phyloP scores from a whole-genome alignment of 2,113 vertebrate species.

The Vimba vimba region DNA sequence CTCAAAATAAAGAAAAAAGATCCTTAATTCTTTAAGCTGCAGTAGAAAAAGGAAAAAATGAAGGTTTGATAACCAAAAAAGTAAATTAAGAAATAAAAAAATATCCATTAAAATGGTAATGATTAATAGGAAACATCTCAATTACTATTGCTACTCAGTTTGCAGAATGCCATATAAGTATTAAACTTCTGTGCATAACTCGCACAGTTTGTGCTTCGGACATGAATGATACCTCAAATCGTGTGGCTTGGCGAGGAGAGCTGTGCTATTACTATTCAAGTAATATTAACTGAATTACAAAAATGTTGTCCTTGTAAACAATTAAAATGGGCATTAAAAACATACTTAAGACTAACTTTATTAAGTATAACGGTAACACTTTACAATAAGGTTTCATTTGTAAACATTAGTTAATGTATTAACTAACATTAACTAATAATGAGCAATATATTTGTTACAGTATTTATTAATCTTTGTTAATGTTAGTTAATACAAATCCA shows the following conservation, averaged over 20 bases:
- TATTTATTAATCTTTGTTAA: no score
- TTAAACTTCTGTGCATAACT: background rate
- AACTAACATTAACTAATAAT: no score
- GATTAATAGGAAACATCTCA: background rate
- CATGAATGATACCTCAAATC: background rate
- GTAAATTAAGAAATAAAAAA: background rate
- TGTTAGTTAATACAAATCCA: no score
- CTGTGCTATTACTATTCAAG: background rate
- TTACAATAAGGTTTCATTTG: no score
- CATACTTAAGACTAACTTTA: no score
- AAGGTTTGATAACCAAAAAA: background rate
- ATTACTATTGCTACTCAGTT: background rate
- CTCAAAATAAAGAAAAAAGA: slow-evolving; percentile 1
- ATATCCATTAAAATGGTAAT: background rate
- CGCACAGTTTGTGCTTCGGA: background rate
- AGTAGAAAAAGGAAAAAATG: background rate
- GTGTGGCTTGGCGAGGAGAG: background rate
- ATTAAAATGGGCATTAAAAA: background rate
- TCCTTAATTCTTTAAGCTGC: slow-evolving; percentile 27
- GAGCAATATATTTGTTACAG: no score
- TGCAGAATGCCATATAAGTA: background rate
- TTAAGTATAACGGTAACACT: no score
- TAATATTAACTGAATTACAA: background rate
- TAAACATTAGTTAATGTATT: no score
- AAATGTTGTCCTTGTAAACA: background rate